Conservation (phyloP, 1,140 invertebrate species). For the Amphibalanus amphitrite region DNA sequence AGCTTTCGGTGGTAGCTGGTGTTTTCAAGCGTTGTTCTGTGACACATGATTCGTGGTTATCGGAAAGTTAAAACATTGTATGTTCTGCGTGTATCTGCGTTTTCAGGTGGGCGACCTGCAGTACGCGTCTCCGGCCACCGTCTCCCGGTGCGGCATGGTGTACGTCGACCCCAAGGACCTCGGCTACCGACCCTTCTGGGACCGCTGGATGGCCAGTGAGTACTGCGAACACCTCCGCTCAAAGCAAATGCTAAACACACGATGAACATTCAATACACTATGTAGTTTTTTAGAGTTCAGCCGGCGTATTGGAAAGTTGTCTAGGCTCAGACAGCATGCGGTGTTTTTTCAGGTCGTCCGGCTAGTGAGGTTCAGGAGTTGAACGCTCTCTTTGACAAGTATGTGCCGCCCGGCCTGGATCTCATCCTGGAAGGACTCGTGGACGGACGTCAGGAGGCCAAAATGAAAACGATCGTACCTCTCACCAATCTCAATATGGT, state of each 20-base stretch:
- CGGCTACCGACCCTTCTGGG: conserved; percentile 66
- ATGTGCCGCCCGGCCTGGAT: neutral
- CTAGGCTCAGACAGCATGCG: too few relatives aligned
- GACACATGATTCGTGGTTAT: too few relatives aligned
- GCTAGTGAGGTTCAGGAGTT: neutral
- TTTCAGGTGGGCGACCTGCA: conserved; percentile 69
- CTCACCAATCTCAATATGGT: neutral
- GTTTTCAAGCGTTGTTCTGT: too few relatives aligned
- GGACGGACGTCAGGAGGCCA: neutral
- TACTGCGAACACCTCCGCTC: neutral
- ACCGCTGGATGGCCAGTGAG: conserved; percentile 40
- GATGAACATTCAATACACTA: too few relatives aligned
- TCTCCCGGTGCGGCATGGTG: conserved; percentile 80
- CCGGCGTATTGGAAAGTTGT: too few relatives aligned
- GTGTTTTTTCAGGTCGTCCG: neutral
- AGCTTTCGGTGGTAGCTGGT: too few relatives aligned
- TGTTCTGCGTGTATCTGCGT: too few relatives aligned
- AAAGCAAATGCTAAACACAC: too few relatives aligned
- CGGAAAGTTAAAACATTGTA: too few relatives aligned
- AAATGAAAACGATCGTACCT: neutral
- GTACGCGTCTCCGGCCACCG: conserved; percentile 77
- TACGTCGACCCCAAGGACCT: conserved; percentile 82
- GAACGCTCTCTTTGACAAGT: neutral
- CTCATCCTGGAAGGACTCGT: neutral
- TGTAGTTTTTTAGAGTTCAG: too few relatives aligned